A percentile compares a stretch with the other conserved stretches of the same genome.
phyloP scores from a whole-genome alignment of 2,888 invertebrate species.

The Galeopsomyia nigrocyanea region DNA sequence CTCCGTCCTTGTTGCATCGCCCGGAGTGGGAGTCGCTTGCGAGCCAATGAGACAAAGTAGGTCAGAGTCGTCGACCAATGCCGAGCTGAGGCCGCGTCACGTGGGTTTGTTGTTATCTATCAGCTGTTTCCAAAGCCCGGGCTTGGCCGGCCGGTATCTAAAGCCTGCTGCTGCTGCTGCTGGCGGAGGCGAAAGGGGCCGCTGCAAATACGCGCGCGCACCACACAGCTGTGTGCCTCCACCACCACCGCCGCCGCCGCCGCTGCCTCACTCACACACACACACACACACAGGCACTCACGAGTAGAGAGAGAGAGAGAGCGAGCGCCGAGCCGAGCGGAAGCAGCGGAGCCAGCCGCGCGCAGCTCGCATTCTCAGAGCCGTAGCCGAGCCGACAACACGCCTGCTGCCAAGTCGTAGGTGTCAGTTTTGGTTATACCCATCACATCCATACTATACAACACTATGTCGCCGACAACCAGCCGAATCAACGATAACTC shows the following conservation, averaged over 20 bases:
- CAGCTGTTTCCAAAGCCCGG: conserved; percentile 72
- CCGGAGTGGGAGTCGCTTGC: background rate
- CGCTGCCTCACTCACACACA: background rate
- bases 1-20: conserved; percentile 6
- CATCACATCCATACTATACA: no score
- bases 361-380: background rate
- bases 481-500: no score
- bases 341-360: background rate
- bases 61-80: conserved; percentile 65
- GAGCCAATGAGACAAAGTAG: conserved; percentile 45
- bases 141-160: conserved; percentile 55
- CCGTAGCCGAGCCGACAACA: background rate
- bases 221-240: conserved; percentile 64
- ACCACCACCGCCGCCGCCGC: conserved; percentile 50
- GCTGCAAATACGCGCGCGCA: conserved; percentile 48
- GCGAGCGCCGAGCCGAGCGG: conserved; percentile 3
- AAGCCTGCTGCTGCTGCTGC: no score
- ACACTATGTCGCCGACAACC: no score
- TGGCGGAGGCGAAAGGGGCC: conserved; percentile 66
- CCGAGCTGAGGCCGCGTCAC: conserved; percentile 69
- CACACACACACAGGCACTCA: conserved; percentile 68
- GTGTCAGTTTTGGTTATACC: conserved; percentile 51
- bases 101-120: conserved; percentile 80
- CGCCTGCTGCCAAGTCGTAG: background rate
- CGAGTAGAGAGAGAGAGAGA: conserved; percentile 61